Base-by-base conservation (phyloP, 2,888 invertebrate genomes). In the Polydrusus pterygomalis region DNA sequence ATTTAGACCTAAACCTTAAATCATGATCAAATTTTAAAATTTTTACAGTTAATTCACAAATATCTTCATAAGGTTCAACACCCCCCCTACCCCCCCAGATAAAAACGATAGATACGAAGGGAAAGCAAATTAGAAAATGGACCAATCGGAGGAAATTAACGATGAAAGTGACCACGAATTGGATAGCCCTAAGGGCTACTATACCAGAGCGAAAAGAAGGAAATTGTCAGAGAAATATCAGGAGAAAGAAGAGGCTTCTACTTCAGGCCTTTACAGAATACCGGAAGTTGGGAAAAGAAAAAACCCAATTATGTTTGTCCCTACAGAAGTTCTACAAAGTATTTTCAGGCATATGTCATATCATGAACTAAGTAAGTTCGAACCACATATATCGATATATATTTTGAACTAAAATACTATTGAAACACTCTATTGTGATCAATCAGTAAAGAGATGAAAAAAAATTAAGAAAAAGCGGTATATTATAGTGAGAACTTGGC, bases 291-390 rank as follows among this genome's bases (percentile, higher is more conserved):
- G 77, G 45, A 80, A 80, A 75, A 79, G 81, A 78, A 82, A 86
- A 81, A 83, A 81, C 67, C 84, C 84, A 0, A 83, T 86, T 40
- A 82, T 83, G 81, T 77, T 78, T 30, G 76, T 86, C 40, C 86
- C 86, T 2, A 82, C 82, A 5, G 86, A 86, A 74, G 80, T 86
- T 13, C 60, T 86, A 6, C 81, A 82, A 49, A 81, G 81, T 43
- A 82, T 86, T 43, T 83, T 86, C 70, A 81, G 79, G 51, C 82
- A 81, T 72, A 67, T 86, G 20, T 78, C 84, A 1, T 84, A 82
- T 69, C 82, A 85, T 18, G 85, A 85, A 79, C 79, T 86, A 79
- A 84, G 86, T 86, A 81, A 40, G 78, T 68, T 40, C 25, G 25
- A 25, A 25, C n/a, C n/a, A n/a, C n/a, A n/a, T n/a, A n/a, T n/a